Percentiles rank a stretch among this genome's conserved stretches.
These are phyloP conservation scores for Oryctolagus cuniculus DNA, from an alignment of 2,113 vertebrate species.

Conservation along the genomic window mOryCun1.1 NC_091444.1:7836001-7836500, in stretches of 20 bases:
- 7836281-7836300: not conserved
- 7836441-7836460: not conserved
- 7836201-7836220: not conserved
- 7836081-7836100: not conserved
- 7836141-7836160: not conserved
- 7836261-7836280: not conserved
- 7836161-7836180: not conserved
- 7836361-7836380: not conserved
- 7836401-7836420: not conserved
- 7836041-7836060: not conserved
- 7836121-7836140: not conserved
- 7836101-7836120: not conserved
- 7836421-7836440: not conserved
- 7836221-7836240: not conserved
- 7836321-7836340: not conserved
- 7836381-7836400: not conserved
- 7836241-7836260: not conserved
- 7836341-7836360: not conserved
- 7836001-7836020: not conserved
- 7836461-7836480: not conserved
- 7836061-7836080: not conserved
- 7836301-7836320: not conserved
- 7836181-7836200: not conserved
- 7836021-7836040: not conserved
- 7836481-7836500: not conserved